A percentile compares a stretch with the other conserved stretches of the same genome.
phyloP scores from a whole-genome alignment of 2,888 invertebrate species.

The Polietes domitor region DNA sequence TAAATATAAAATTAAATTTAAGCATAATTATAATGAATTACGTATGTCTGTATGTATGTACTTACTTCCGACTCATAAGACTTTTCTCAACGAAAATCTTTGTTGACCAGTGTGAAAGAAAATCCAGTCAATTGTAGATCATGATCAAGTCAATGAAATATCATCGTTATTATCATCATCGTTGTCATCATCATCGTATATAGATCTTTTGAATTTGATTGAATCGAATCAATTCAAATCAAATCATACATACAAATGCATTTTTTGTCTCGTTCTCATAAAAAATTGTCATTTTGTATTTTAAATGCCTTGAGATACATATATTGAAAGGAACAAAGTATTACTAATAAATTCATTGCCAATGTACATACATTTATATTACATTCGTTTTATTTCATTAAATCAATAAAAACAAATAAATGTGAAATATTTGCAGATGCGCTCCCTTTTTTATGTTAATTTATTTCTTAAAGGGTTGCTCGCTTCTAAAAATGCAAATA shows the following conservation, averaged over 20 bases:
- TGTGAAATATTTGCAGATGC: no score
- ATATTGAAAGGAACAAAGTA: neutral
- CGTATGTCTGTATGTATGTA: neutral
- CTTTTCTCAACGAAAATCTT: neutral
- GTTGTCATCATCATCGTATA: neutral
- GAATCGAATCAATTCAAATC: neutral
- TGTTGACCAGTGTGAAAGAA: neutral
- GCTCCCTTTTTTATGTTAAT: no score
- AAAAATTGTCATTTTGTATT: slow-evolving; percentile 46
- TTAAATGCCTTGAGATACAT: no score
- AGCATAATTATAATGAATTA: no score
- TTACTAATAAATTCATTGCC: neutral
- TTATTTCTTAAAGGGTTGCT: no score
- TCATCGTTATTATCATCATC: neutral
- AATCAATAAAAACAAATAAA: neutral
- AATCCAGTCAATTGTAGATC: slow-evolving; percentile 1
- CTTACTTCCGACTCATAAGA: neutral
- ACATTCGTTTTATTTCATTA: neutral
- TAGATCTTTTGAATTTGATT: neutral
- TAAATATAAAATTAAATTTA: neutral
- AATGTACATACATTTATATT: slow-evolving; percentile 4
- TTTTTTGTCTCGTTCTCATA: slow-evolving; percentile 40
- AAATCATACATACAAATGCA: slow-evolving; percentile 28
- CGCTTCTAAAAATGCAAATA: no score
- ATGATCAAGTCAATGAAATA: neutral